A percentile compares a stretch with the other conserved stretches of the same genome.
These are phyloP conservation scores for Agrotis segetum DNA, from an alignment of 2,888 invertebrate species.

Conservation along the genomic window DNA sequence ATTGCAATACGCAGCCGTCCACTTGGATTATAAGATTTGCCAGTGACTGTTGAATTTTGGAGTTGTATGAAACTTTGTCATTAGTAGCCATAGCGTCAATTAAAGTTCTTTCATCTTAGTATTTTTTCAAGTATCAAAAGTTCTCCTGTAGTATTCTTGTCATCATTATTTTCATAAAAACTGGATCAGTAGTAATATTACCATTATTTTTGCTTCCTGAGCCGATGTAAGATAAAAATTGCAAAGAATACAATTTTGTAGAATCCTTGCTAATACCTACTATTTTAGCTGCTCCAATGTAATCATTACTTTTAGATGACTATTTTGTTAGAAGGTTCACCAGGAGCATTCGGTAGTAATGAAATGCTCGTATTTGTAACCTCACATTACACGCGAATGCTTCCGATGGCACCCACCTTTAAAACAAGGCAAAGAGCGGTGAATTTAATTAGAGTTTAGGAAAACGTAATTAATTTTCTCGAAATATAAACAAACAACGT, in stretches of 20 bases:
- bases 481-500: too few species aligned
- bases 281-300: conserved; percentile 11
- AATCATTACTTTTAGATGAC: conserved; percentile 1
- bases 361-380: too few species aligned
- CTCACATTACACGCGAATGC: too few species aligned
- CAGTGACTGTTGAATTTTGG: conserved; percentile 32
- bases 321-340: background rate
- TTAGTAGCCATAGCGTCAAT: conserved; percentile 25
- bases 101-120: conserved; percentile 11
- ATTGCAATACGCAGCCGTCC: conserved; percentile 58
- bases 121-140: conserved; percentile 15
- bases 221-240: conserved; percentile 6
- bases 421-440: background rate
- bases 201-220: conserved; percentile 19
- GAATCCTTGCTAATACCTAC: background rate
- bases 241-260: background rate
- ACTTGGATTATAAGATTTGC: conserved; percentile 59
- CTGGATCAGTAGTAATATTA: conserved; percentile 18
- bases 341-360: too few species aligned
- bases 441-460: background rate
- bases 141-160: conserved; percentile 15
- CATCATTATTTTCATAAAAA: conserved; percentile 1
- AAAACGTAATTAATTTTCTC: background rate
- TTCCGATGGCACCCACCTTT: background rate
- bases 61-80: conserved; percentile 11